A percentile compares a stretch with the other conserved stretches of the same genome.
phyloP scores from a whole-genome alignment of 2,888 invertebrate species.

The Dinocampus coccinellae region DNA sequence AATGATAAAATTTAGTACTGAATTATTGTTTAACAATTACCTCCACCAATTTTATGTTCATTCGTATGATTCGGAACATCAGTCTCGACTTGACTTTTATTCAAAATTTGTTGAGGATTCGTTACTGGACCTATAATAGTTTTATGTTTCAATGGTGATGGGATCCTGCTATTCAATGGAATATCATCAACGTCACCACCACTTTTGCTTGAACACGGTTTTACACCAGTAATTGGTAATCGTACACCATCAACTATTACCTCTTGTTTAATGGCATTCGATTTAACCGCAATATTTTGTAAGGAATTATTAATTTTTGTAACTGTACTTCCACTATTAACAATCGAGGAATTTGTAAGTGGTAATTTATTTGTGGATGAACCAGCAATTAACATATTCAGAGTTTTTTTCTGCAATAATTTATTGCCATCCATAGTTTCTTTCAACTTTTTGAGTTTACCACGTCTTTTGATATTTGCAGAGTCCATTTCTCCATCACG shows the following conservation, averaged over 20 bases:
- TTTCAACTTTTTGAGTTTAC: slow-evolving; percentile 73
- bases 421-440: slow-evolving; percentile 65
- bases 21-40: slow-evolving; percentile 50
- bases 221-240: slow-evolving; percentile 50
- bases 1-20: slow-evolving; percentile 1
- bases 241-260: slow-evolving; percentile 52
- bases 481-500: slow-evolving; percentile 66
- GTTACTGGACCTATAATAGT: slow-evolving; percentile 57
- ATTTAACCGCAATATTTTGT: slow-evolving; percentile 60
- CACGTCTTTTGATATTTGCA: slow-evolving; percentile 63
- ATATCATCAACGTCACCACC: slow-evolving; percentile 65
- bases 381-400: slow-evolving; percentile 62
- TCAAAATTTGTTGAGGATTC: slow-evolving; percentile 55
- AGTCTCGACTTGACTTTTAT: slow-evolving; percentile 60
- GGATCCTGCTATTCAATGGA: slow-evolving; percentile 67
- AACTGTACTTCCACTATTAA: slow-evolving; percentile 60
- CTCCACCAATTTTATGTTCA: slow-evolving; percentile 68
- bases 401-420: slow-evolving; percentile 64
- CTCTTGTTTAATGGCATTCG: slow-evolving; percentile 65
- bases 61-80: slow-evolving; percentile 64
- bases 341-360: slow-evolving; percentile 60
- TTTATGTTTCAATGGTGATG: slow-evolving; percentile 65
- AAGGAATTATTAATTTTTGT: slow-evolving; percentile 63
- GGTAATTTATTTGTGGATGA: slow-evolving; percentile 55
- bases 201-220: slow-evolving; percentile 61